A percentile compares a stretch with the other conserved stretches of the same genome.
phyloP scores from a whole-genome alignment of 2,113 vertebrate genomes.

The Opisthocomus hoazin region DNA sequence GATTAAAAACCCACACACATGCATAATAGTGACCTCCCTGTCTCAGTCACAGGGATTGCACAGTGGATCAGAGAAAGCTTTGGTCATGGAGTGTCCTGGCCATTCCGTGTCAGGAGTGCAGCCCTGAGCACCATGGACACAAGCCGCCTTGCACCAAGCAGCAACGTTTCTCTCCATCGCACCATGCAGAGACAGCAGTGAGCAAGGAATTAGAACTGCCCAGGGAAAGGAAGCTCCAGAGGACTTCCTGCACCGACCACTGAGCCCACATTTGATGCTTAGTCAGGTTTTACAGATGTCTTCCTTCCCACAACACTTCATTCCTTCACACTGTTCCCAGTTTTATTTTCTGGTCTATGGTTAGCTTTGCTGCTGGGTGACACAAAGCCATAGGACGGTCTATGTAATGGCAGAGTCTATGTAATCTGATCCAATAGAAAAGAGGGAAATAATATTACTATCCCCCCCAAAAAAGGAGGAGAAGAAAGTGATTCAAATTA shows the following conservation, averaged over 20 bases:
- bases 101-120: not conserved
- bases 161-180: not conserved
- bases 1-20: not conserved
- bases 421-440: not conserved
- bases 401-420: not conserved
- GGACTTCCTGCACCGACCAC: not conserved
- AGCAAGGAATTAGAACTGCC: not conserved
- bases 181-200: not conserved
- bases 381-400: not conserved
- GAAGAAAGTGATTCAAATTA: not conserved
- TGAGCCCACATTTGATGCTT: not conserved
- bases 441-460: not conserved
- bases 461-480: not conserved
- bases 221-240: not conserved
- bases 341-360: not conserved
- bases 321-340: not conserved
- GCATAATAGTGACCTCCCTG: not conserved
- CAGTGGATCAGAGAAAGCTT: not conserved
- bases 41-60: not conserved
- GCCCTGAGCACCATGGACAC: not conserved
- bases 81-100: not conserved
- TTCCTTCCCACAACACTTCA: not conserved
- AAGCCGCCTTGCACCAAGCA: fast-evolving
- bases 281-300: not conserved
- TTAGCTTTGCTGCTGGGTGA: not conserved